Percentiles rank a stretch among this genome's conserved stretches.
phyloP scores from a whole-genome alignment of 37 sponge, comb jelly and placozoan species.

The Bolinopsis microptera region DNA sequence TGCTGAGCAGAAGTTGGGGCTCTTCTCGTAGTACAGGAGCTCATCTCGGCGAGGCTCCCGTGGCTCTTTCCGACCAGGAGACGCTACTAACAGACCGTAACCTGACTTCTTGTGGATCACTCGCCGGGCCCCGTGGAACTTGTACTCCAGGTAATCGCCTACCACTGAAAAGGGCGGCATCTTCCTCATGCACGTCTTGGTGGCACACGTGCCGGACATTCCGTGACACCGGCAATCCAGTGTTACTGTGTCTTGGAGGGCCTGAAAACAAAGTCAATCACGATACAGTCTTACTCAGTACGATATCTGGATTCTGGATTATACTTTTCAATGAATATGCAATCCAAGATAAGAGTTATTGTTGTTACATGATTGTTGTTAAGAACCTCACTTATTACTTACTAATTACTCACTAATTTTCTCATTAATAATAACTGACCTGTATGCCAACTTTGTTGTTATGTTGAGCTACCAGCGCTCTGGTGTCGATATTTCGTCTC shows the following conservation, averaged over 20 bases:
- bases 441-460: conserved; percentile 58
- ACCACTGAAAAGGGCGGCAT: conserved; percentile 56
- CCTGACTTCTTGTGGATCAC: conserved; percentile 47
- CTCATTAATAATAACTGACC: too few relatives aligned
- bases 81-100: conserved; percentile 18
- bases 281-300: too few relatives aligned
- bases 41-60: conserved; percentile 52
- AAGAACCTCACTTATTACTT: too few relatives aligned
- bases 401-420: too few relatives aligned
- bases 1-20: conserved; percentile 29
- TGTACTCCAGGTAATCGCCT: conserved; percentile 55
- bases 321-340: too few relatives aligned
- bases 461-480: conserved; percentile 23
- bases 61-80: not conserved
- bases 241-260: conserved; percentile 61
- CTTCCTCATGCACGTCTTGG: conserved; percentile 53
- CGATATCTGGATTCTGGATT: too few relatives aligned
- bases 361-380: too few relatives aligned
- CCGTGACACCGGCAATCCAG: conserved; percentile 60
- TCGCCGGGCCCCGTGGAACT: conserved; percentile 48
- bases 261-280: too few relatives aligned
- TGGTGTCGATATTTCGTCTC: conserved; percentile 20
- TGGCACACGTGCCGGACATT: conserved; percentile 50
- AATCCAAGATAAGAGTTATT: too few relatives aligned
- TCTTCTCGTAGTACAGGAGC: conserved; percentile 65